phyloP scores from a whole-genome alignment of 2,113 vertebrate species.

The Neotragus pygmaeus region DNA sequence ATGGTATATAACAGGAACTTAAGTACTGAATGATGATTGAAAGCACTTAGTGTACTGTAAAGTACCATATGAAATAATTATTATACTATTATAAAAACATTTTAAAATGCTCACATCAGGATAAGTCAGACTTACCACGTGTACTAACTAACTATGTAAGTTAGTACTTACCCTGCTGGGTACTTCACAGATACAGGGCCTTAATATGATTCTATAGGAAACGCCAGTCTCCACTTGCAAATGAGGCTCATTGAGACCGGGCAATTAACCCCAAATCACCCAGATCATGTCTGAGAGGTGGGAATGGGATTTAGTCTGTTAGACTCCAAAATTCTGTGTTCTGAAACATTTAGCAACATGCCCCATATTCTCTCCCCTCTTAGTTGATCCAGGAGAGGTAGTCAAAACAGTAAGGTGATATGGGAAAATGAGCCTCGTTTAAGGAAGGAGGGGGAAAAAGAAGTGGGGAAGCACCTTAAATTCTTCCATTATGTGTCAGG shows the following conservation, averaged over 20 bases:
- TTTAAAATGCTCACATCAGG: neutral
- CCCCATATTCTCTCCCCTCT: neutral
- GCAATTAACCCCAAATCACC: neutral
- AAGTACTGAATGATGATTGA: neutral
- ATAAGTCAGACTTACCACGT: neutral
- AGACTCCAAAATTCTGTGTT: neutral
- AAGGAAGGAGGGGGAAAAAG: neutral
- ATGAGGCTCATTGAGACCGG: neutral
- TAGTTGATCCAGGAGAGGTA: neutral
- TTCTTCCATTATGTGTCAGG: neutral
- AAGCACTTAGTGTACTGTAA: neutral
- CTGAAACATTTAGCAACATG: neutral
- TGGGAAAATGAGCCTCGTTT: neutral
- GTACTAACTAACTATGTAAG: neutral
- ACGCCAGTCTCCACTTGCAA: neutral
- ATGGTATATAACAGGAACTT: neutral
- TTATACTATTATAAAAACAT: neutral
- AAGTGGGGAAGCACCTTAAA: neutral
- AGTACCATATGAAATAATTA: neutral
- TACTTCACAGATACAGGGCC: neutral
- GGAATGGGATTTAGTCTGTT: neutral
- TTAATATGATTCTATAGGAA: neutral
- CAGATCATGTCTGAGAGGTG: neutral
- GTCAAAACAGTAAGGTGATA: neutral
- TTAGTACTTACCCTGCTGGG: neutral